Evolutionary conservation across 1,140 invertebrate species (phyloP), one percentile per base, ranked within the genome.

Genomic region (Andrena cerasifolii): DNA sequence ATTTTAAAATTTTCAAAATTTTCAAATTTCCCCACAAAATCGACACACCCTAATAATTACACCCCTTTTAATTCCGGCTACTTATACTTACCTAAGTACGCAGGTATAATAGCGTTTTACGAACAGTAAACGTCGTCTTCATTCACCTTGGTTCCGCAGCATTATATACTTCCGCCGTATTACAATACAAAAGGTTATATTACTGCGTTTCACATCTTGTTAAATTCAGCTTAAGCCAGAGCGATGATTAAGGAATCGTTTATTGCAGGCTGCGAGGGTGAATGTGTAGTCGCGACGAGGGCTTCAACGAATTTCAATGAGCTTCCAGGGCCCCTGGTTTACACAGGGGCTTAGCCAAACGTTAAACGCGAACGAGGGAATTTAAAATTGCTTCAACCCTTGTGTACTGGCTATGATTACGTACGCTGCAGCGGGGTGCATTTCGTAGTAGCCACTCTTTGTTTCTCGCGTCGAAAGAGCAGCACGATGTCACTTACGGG

Each of bases 291-390:
- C 21, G 61, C 53, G 40, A 33, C 47, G 31, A 54, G 63, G 43
- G 31, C 77, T 81, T 87, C 81, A 86, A 88, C 87, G 84, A 88
- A 90, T 88, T 89, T 85, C 81, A 87, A 89, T 83, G 78, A 79
- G 62, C 72, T 81, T 47, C 18, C 67, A 51, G 74, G 82, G 84
- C 82, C 85, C 89, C 83, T 88, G 87, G 85, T 88, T 89, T 89
- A 81, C 82, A 43, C 62, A 21, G 58, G 70, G 66, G 59, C 79
- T 86, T 83, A 78, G 61, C 65, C 77, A 86, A 87, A 86, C 84
- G 68, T 86, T 79, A 83, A 80, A 83, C 68, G 75, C 54, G 49
- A 72, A 83, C 65, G 79, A 62, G 79, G 70, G 79, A 74, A 85
- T 86, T 82, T 77, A 77, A 88, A 88, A 89, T 89, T 88, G 83